Conservation (phyloP, 2,888 invertebrate species). For the Diarsia mendica region DNA sequence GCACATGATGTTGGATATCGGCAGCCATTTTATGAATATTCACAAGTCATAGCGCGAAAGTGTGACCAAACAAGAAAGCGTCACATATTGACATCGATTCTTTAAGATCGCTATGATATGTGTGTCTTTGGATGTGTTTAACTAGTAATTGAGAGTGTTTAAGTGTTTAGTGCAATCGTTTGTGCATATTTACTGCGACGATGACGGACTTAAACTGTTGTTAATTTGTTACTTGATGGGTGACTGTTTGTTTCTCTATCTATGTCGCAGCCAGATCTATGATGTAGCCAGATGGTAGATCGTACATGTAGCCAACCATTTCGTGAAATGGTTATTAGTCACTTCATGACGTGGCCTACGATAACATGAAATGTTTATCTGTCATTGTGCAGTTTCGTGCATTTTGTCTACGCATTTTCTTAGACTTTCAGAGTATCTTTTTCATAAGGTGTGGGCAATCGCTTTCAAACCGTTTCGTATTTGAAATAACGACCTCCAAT, state of each 20-base stretch:
- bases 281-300: not conserved
- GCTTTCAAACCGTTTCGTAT: not conserved
- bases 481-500: not conserved
- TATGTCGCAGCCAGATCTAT: not conserved
- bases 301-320: too few species aligned
- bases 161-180: constrained; percentile 43
- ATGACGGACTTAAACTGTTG: constrained; percentile 27
- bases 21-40: constrained; percentile 55
- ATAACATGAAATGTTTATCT: not conserved
- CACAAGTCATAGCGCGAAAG: constrained; percentile 56
- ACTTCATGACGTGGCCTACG: not conserved
- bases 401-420: not conserved
- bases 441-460: not conserved
- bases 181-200: constrained; percentile 27
- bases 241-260: not conserved
- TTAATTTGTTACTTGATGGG: constrained; percentile 40
- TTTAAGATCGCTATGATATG: constrained; percentile 42
- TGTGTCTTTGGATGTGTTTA: constrained; percentile 36
- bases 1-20: constrained; percentile 12
- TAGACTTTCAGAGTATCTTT: not conserved
- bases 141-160: constrained; percentile 48
- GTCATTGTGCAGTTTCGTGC: not conserved
- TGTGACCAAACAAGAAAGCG: constrained; percentile 53
- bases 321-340: not conserved
- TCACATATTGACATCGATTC: constrained; percentile 51